phyloP scores from a whole-genome alignment of 1,140 invertebrate genomes.

The Halesus radiatus region DNA sequence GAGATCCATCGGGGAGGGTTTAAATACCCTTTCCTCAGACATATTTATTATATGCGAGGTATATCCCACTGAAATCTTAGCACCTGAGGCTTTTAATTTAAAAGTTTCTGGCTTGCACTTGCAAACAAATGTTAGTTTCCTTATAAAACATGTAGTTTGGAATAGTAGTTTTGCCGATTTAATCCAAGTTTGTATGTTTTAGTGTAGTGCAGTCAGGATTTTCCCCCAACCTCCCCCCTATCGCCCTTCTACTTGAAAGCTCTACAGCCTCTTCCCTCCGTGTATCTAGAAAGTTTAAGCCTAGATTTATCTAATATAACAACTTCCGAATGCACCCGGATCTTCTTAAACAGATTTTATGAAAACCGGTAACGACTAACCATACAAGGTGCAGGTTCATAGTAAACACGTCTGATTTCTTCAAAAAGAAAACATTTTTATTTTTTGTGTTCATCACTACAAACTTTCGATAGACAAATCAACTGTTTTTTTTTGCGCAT shows the following conservation, averaged over 20 bases:
- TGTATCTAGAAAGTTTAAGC: conserved; percentile 29
- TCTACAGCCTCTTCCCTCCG: background rate
- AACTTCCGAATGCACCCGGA: conserved; percentile 31
- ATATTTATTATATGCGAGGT: too few relatives aligned
- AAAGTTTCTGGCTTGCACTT: conserved; percentile 3
- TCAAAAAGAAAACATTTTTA: too few relatives aligned
- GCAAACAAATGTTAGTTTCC: conserved; percentile 5
- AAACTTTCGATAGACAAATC: too few relatives aligned
- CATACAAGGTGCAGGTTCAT: background rate
- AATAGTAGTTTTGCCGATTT: conserved; percentile 18
- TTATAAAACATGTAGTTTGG: conserved; percentile 11
- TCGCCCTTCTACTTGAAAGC: too few relatives aligned
- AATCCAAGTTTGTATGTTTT: conserved; percentile 25
- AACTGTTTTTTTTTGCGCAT: too few relatives aligned
- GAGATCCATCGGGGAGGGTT: too few relatives aligned
- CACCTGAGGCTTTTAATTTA: background rate
- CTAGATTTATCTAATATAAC: conserved; percentile 28
- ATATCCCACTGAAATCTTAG: too few relatives aligned
- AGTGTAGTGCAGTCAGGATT: background rate
- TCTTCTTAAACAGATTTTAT: conserved; percentile 9
- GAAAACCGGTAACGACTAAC: conserved; percentile 9
- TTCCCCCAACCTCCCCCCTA: background rate
- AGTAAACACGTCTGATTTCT: too few relatives aligned
- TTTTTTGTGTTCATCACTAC: too few relatives aligned
- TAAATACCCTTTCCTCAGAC: too few relatives aligned